Percentiles rank a stretch among this genome's conserved stretches.
Conservation (phyloP, 2,113 vertebrate genomes). For the Bubo bubo region DNA sequence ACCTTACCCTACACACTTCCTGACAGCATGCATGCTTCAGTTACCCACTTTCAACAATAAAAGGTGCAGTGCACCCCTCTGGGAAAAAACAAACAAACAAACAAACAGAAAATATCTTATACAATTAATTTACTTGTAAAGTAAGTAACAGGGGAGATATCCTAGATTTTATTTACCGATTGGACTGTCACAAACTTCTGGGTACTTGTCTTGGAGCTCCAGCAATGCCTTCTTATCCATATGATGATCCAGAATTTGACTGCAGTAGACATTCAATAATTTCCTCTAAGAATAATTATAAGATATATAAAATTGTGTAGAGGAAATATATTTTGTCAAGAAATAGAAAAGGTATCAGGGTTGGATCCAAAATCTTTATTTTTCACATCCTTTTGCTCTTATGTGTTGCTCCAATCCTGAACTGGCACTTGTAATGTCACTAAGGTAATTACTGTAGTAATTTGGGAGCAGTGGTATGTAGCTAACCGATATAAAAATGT, state of each 20-base stretch:
- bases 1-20: background rate
- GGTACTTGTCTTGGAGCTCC: background rate
- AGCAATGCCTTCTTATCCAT: background rate
- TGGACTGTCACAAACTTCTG: background rate
- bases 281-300: background rate
- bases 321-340: background rate
- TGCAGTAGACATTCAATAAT: background rate
- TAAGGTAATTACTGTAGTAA: background rate
- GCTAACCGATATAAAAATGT: background rate
- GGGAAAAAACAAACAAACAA: too few relatives aligned
- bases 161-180: background rate
- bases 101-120: background rate
- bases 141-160: background rate
- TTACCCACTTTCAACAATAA: background rate
- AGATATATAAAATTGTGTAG: background rate
- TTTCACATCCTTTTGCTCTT: background rate
- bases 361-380: background rate
- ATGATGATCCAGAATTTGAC: background rate
- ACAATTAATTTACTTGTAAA: background rate
- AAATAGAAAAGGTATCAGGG: background rate
- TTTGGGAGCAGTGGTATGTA: background rate
- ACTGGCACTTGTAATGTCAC: background rate
- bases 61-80: rapidly evolving
- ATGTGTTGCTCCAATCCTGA: background rate
- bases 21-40: background rate